These are phyloP conservation scores for Meganola albula DNA, from an alignment of 2,888 invertebrate genomes.

Conservation along the genomic window DNA sequence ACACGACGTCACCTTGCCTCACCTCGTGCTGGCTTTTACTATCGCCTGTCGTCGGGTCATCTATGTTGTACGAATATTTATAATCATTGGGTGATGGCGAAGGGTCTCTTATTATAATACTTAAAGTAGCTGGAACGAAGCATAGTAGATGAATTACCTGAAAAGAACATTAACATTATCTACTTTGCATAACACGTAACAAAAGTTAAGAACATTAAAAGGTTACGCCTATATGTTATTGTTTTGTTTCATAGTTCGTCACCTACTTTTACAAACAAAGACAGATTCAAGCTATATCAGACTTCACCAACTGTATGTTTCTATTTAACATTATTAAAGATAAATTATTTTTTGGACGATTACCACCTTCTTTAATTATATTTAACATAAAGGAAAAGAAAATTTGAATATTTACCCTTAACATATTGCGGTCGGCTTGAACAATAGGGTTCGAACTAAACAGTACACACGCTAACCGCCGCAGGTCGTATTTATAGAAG, in stretches of 20 bases:
- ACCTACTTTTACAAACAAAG: too few species aligned
- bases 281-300: too few species aligned
- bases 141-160: constrained; percentile 37
- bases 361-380: too few species aligned
- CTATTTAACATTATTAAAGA: constrained; percentile 3
- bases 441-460: constrained; percentile 48
- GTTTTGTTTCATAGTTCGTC: too few species aligned
- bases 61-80: constrained; percentile 66
- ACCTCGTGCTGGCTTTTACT: constrained; percentile 62
- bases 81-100: constrained; percentile 56
- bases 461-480: constrained; percentile 33
- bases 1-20: constrained; percentile 56
- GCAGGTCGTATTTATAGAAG: constrained; percentile 58
- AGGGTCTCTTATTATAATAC: constrained; percentile 60
- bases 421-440: constrained; percentile 42
- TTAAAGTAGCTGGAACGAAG: constrained; percentile 34
- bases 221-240: too few species aligned
- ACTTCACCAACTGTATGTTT: too few species aligned
- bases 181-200: too few species aligned
- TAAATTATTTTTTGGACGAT: too few species aligned
- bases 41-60: constrained; percentile 74
- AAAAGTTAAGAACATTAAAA: too few species aligned
- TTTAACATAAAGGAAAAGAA: too few species aligned
- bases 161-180: too few species aligned
- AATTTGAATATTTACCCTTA: constrained; percentile 46